Evolutionary conservation across 2,888 invertebrate genomes (phyloP), one percentile per base, ranked within the genome.

Genomic region (Strigamia transsilvanica): DNA sequence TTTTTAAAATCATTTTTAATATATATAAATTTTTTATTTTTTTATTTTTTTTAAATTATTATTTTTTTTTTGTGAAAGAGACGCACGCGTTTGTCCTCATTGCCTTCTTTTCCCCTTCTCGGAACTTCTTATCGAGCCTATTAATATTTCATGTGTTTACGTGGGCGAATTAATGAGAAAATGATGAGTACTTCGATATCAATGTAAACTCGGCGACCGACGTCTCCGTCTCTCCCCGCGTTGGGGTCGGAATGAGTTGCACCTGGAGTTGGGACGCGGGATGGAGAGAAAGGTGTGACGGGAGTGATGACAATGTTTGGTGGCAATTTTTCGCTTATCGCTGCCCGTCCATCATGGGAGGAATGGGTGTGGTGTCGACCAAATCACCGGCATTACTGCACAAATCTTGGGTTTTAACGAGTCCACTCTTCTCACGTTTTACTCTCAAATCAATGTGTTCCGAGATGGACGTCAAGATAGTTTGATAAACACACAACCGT

Each of bases 131-230:
- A 66, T 66, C 61, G 21, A 21, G 12, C 61, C 12, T 66, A 66
- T 66, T 66, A 66, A 66, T 66, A 66, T 66, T 66, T 66, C 61
- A 66, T 66, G 61, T 66, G 61, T 66, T 66, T 66, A 66, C 61
- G 61, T 66, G 61, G 61, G 61, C 21, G 61, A 66, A 66, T 66
- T 66, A 66, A 66, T 66, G 61, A 66, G 61, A 66, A 66, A 66
- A 66, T 66, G 61, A 66, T 66, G 61, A 66, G 61, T 23, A 66
- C 4, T 18, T 18, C 13, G 61, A 66, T 66, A 66, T 21, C 4
- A 12, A 66, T 23, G 21, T 66, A 66, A 21, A 66, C 21, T 23
- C 51, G 18, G 6, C 10, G 15, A 51, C 10, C 9, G 38, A 10
- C 10, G 12, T 46, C 5, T 46, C n/a, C 12, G 46, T 46, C 46